A percentile compares a stretch with the other conserved stretches of the same genome.
phyloP scores from a whole-genome alignment of 2,797 vertebrate species.

The Ctenosaura bakeri region DNA sequence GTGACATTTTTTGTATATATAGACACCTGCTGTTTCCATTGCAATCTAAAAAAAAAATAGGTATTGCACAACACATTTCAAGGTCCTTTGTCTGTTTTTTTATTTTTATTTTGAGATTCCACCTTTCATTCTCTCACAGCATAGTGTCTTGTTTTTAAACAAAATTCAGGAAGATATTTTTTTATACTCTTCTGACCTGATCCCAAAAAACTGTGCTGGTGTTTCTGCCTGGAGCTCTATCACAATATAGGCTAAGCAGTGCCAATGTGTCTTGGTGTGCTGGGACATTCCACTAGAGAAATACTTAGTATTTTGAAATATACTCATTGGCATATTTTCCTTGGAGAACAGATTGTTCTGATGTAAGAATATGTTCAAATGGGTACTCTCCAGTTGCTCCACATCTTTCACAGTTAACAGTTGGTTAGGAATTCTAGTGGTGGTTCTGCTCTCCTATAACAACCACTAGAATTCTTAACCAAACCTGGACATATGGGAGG shows the following conservation, averaged over 20 bases:
- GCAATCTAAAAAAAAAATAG: not conserved
- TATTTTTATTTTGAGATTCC: not conserved
- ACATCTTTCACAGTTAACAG: not conserved
- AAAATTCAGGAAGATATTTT: not conserved
- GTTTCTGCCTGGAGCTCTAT: not conserved
- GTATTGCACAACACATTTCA: not conserved
- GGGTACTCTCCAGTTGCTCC: not conserved
- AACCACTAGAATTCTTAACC: too few relatives aligned
- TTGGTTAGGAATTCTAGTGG: not conserved
- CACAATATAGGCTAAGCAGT: not conserved
- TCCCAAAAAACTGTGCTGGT: not conserved
- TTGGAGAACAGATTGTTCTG: not conserved
- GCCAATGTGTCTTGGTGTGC: not conserved
- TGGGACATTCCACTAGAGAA: not conserved
- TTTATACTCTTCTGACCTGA: not conserved
- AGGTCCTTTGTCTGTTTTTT: not conserved
- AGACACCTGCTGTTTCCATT: not conserved
- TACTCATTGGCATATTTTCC: not conserved
- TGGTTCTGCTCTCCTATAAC: not conserved
- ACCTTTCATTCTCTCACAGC: not conserved
- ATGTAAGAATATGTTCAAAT: not conserved
- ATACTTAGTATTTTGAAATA: not conserved
- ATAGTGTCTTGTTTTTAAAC: not conserved
- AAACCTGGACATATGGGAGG: too few relatives aligned
- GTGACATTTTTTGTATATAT: slow-evolving; percentile 17